Base-by-base conservation (phyloP, 1,140 invertebrate species). In the Teleogryllus occipitalis region DNA sequence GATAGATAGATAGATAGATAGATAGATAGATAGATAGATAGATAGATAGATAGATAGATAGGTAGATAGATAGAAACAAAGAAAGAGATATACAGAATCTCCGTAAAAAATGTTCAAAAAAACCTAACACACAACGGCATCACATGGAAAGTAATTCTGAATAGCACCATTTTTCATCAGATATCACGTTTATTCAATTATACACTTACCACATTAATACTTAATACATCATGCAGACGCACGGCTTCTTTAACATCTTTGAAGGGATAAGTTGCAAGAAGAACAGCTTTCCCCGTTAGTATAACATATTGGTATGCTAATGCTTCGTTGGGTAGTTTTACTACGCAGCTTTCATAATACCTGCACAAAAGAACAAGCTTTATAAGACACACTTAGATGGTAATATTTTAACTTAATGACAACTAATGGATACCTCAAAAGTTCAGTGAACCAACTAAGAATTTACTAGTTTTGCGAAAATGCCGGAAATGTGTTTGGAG, bases 341-440 rank as follows among this genome's bases (percentile, higher is more conserved):
- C 76, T 15, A 54, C n/a, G 22, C 76, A 77, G 47, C 76, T 48
- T 27, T 77, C 76, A 49, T 77, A 77, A 49, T 77, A 77, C 47
- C 76, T 77, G 76, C 10, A 22, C 22, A 14, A 18, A 7, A 47
- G 0, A 76, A 3, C 22, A 47, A 39, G 74, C 8, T 10, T 39
- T 75, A 75, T 1, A 72, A 72, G 3, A 15, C 6, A 72, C 3
- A 6, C 14, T 3, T 72, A 72, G 27, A 39, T 39, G 5, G 27
- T 2, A 2, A 39, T 39, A 39, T 39, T 39, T 39, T 39, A 39
- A 39, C 27, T 39, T 39, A 39, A 39, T 39, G 27, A 39, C 27
- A 39, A 1, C 27, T 39, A 39, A 39, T 39, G 5, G 27, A 39
- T 39, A 39, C 27, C 27, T 39, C 5, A 39, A 39, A 39, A 2